phyloP scores from a whole-genome alignment of 1,140 invertebrate genomes.

The Phocides pigmalion region DNA sequence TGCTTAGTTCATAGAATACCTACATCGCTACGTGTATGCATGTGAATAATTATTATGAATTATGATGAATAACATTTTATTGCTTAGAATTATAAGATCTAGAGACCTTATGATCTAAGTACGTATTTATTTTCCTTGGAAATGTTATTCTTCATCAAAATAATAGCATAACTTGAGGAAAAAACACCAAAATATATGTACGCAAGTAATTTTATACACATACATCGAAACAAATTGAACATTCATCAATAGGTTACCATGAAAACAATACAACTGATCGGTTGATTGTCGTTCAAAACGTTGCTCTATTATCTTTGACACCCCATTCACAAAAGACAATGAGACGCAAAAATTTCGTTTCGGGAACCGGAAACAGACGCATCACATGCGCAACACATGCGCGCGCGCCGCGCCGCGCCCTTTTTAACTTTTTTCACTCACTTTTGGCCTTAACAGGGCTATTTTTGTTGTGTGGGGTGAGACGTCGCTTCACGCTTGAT shows the following conservation, averaged over 20 bases:
- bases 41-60: too few species aligned
- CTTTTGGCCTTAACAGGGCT: conserved; percentile 57
- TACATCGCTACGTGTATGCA: too few species aligned
- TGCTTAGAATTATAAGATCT: too few species aligned
- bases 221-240: too few species aligned
- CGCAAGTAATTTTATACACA: too few species aligned
- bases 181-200: background rate
- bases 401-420: conserved; percentile 58
- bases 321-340: conserved; percentile 49
- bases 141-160: background rate
- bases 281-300: conserved; percentile 18
- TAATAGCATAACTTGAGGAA: background rate
- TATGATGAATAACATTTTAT: too few species aligned
- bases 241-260: background rate
- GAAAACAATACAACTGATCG: conserved; percentile 12
- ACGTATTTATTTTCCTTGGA: too few species aligned
- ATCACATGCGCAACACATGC: conserved; percentile 72
- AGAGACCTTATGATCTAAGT: too few species aligned
- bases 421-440: conserved; percentile 72
- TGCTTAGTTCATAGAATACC: too few species aligned
- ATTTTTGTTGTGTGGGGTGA: conserved; percentile 62
- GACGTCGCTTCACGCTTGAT: conserved; percentile 60
- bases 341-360: conserved; percentile 64
- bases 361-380: conserved; percentile 64
- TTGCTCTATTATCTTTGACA: conserved; percentile 46